Evolutionary conservation across 2,113 vertebrate genomes (phyloP).

Genomic region (Nycticorax nycticorax): DNA sequence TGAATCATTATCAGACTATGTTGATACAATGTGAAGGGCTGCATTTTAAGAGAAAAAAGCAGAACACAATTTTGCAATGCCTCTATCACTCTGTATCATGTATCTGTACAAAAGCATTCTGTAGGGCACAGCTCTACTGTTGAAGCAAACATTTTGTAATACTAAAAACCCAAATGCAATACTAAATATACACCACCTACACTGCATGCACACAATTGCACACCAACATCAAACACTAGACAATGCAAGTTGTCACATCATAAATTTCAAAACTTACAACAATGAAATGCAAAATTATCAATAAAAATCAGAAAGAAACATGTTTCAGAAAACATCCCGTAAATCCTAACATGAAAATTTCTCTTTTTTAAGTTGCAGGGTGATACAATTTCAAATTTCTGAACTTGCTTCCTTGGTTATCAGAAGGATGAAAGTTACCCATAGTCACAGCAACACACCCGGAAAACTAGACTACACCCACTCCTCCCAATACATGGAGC

Average conservation of each 20-base stretch:
- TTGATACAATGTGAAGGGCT: not conserved
- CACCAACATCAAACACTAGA: not conserved
- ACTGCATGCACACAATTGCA: not conserved
- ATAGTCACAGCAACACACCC: not conserved
- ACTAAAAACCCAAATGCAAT: not conserved
- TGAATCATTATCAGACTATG: not conserved
- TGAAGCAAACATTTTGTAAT: not conserved
- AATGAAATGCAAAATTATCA: not conserved
- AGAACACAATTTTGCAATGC: not conserved
- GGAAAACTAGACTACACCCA: not conserved
- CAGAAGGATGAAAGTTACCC: not conserved
- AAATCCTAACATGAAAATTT: not conserved
- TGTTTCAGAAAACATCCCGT: not conserved
- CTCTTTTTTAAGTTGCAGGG: not conserved
- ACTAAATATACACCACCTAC: too few relatives aligned
- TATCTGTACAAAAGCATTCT: not conserved
- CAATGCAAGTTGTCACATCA: not conserved
- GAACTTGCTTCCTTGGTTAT: not conserved
- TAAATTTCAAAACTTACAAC: not conserved
- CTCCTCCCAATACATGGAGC: not conserved
- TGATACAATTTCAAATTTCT: not conserved
- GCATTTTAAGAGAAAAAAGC: not conserved
- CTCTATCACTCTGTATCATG: fast-evolving
- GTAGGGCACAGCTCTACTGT: not conserved
- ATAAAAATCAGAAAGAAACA: not conserved